phyloP scores from a whole-genome alignment of 2,797 vertebrate species.

The Coendou prehensilis region DNA sequence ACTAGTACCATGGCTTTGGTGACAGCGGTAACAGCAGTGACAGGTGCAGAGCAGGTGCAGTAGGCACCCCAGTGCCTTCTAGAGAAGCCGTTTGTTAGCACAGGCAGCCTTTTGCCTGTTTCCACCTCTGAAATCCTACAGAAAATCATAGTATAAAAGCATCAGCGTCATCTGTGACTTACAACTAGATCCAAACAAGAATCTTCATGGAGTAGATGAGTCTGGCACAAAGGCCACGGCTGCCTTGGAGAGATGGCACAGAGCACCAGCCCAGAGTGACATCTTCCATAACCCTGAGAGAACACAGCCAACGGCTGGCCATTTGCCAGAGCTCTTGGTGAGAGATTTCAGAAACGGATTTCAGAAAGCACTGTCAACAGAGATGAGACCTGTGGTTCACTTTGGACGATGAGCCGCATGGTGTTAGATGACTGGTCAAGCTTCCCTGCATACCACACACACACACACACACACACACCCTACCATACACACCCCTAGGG shows the following conservation, averaged over 20 bases:
- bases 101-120: not conserved
- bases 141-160: not conserved
- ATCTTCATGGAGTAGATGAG: too few relatives aligned
- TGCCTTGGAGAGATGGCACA: not conserved
- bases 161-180: not conserved
- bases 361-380: not conserved
- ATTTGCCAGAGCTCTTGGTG: not conserved
- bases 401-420: not conserved
- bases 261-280: fast-evolving
- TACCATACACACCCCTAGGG: not conserved
- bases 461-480: not conserved
- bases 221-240: not conserved
- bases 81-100: conserved; percentile 1
- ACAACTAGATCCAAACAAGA: not conserved
- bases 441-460: not conserved
- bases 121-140: not conserved
- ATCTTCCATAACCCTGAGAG: not conserved
- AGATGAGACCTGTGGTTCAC: not conserved
- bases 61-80: not conserved
- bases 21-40: not conserved
- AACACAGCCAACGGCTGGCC: not conserved
- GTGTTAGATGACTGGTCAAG: not conserved
- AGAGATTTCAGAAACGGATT: not conserved
- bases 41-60: not conserved
- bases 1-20: not conserved